Conservation (phyloP, 35 echinoderm and acorn worm genomes). For the Strongylocentrotus purpuratus region DNA sequence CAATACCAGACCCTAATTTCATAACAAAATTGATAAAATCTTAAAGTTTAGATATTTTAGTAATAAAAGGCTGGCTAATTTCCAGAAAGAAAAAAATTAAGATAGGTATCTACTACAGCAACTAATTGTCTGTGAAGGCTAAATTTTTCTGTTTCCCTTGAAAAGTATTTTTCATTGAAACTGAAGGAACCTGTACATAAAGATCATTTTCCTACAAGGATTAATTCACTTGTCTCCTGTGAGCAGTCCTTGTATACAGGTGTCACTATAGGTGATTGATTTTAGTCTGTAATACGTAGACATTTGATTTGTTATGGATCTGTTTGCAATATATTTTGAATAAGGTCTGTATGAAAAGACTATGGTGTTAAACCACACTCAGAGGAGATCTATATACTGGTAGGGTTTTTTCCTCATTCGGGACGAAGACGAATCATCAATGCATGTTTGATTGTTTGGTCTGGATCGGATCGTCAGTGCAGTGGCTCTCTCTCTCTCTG, state of each 20-base stretch:
- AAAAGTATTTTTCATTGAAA: too few species aligned
- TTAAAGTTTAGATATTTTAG: not conserved
- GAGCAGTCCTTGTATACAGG: too few species aligned
- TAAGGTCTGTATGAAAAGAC: not conserved
- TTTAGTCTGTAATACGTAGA: too few species aligned
- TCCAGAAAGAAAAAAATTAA: too few species aligned
- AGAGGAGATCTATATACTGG: not conserved
- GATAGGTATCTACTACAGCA: too few species aligned
- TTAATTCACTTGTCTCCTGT: too few species aligned
- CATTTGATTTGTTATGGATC: not conserved
- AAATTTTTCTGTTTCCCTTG: too few species aligned
- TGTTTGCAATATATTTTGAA: not conserved
- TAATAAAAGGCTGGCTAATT: too few species aligned
- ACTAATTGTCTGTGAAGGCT: too few species aligned
- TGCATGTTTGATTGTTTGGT: constrained; percentile 1
- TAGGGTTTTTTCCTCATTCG: not conserved
- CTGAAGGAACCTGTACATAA: too few species aligned
- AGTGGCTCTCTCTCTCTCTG: not conserved
- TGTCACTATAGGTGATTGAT: too few species aligned
- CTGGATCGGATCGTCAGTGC: constrained; percentile 1
- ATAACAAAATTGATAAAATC: not conserved
- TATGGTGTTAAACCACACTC: not conserved
- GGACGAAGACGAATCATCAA: not conserved
- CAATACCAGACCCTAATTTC: not conserved
- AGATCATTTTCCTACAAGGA: too few species aligned